Conservation (phyloP, 2,888 invertebrate species). For the Prosapia bicincta region DNA sequence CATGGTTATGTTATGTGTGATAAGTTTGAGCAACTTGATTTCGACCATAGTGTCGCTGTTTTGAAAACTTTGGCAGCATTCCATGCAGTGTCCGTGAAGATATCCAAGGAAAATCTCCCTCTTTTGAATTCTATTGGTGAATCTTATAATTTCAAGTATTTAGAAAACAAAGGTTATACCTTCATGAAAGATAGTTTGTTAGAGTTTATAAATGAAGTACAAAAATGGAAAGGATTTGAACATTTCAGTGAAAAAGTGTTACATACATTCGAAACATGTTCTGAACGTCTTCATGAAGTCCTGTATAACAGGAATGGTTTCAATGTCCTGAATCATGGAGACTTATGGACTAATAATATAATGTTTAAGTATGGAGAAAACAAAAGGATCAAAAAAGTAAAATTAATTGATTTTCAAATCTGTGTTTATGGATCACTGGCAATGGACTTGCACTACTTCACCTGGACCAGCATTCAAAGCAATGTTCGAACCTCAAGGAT, state of each 20-base stretch:
- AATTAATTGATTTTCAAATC: constrained; percentile 26
- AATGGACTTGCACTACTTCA: constrained; percentile 23
- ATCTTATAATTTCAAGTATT: neutral
- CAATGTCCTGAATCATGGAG: constrained; percentile 28
- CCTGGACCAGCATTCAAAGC: constrained; percentile 12
- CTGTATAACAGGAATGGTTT: constrained; percentile 13
- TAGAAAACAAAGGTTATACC: neutral
- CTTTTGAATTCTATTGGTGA: neutral
- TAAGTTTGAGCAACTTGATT: constrained; percentile 14
- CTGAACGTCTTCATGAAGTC: neutral
- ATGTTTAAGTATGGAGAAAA: constrained; percentile 28
- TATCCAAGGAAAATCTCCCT: neutral
- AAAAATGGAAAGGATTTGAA: constrained; percentile 6
- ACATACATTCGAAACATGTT: neutral
- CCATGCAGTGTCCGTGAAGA: constrained; percentile 18
- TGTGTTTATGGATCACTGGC: constrained; percentile 21
- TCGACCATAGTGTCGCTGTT: constrained; percentile 8
- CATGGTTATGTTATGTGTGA: constrained; percentile 9
- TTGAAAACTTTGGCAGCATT: constrained; percentile 23
- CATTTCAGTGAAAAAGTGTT: neutral
- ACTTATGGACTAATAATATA: constrained; percentile 32
- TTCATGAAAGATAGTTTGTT: neutral
- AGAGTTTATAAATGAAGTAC: neutral
- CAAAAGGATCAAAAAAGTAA: neutral
- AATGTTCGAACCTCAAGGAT: constrained; percentile 7